phyloP scores from a whole-genome alignment of 2,797 vertebrate species.

The Clarias laeviceps region DNA sequence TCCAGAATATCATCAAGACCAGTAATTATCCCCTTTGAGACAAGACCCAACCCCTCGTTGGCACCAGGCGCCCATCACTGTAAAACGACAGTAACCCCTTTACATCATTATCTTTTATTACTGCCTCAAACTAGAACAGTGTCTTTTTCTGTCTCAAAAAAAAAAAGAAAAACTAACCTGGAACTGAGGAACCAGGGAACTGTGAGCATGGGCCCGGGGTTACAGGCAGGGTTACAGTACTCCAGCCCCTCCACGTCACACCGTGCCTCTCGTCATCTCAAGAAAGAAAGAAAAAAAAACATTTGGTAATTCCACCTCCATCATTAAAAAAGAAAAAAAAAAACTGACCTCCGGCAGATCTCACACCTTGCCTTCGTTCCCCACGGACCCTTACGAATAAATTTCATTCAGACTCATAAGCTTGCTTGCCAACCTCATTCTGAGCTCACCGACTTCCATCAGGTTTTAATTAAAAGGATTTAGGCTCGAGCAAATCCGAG shows the following conservation, averaged over 20 bases:
- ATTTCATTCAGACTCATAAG: constrained; percentile 61
- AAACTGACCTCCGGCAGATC: constrained; percentile 10
- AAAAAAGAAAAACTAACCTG: neutral
- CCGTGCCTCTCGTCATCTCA: constrained; percentile 56
- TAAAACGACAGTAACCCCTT: neutral
- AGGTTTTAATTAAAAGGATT: constrained; percentile 61
- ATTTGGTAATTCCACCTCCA: constrained; percentile 57
- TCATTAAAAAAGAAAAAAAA: constrained; percentile 34
- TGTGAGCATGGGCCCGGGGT: neutral
- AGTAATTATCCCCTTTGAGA: constrained; percentile 20
- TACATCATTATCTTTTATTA: constrained; percentile 14
- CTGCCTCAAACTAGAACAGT: neutral
- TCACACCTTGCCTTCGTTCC: constrained; percentile 2
- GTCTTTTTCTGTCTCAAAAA: neutral
- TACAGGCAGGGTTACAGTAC: no score
- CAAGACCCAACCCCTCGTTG: neutral
- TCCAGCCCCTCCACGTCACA: constrained; percentile 55
- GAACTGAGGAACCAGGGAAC: neutral
- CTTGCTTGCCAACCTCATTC: constrained; percentile 44
- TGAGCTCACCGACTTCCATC: constrained; percentile 44
- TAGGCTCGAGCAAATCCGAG: constrained; percentile 30
- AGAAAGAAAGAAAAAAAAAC: neutral
- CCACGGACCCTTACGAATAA: constrained; percentile 54
- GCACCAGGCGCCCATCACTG: neutral
- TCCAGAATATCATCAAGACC: neutral